A percentile compares a stretch with the other conserved stretches of the same genome.
These are phyloP conservation scores for Chorisops tibialis DNA, from an alignment of 2,888 invertebrate species.

Conservation along the genomic window DNA sequence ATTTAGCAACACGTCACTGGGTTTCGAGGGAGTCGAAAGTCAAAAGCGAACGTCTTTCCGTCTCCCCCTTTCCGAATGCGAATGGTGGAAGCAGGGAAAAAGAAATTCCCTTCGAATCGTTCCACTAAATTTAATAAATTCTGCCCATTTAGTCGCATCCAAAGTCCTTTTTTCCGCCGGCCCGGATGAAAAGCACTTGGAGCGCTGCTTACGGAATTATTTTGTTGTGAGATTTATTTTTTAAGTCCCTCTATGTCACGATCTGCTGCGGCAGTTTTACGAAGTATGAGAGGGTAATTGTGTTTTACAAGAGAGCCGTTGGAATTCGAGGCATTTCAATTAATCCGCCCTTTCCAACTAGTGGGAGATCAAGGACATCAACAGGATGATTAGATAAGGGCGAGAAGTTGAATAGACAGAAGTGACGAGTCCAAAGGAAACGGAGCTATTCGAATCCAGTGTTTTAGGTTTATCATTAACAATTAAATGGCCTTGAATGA, in stretches of 20 bases:
- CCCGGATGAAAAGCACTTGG: not conserved
- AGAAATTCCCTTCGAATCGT: too few species aligned
- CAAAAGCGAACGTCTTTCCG: not conserved
- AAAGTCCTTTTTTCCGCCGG: not conserved
- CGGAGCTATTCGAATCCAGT: not conserved
- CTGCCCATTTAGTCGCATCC: too few species aligned
- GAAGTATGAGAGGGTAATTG: slow-evolving; percentile 47
- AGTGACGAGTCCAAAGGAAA: slow-evolving; percentile 4
- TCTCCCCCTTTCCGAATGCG: not conserved
- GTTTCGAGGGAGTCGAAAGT: slow-evolving; percentile 9
- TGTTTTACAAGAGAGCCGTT: slow-evolving; percentile 48
- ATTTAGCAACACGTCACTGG: slow-evolving; percentile 21
- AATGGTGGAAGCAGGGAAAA: too few species aligned
- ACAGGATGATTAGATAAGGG: slow-evolving; percentile 28
- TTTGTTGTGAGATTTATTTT: slow-evolving; percentile 19
- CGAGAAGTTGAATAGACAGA: not conserved
- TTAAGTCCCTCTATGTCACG: slow-evolving; percentile 12
- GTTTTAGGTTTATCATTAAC: too few species aligned
- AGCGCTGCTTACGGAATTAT: not conserved
- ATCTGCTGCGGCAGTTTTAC: slow-evolving; percentile 6
- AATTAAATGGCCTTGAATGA: too few species aligned
- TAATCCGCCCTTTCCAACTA: slow-evolving; percentile 44
- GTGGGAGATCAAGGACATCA: slow-evolving; percentile 42
- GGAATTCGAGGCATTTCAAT: slow-evolving; percentile 52
- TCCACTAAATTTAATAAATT: too few species aligned